phyloP scores from a whole-genome alignment of 1,140 invertebrate species.

The Drusus annulatus region DNA sequence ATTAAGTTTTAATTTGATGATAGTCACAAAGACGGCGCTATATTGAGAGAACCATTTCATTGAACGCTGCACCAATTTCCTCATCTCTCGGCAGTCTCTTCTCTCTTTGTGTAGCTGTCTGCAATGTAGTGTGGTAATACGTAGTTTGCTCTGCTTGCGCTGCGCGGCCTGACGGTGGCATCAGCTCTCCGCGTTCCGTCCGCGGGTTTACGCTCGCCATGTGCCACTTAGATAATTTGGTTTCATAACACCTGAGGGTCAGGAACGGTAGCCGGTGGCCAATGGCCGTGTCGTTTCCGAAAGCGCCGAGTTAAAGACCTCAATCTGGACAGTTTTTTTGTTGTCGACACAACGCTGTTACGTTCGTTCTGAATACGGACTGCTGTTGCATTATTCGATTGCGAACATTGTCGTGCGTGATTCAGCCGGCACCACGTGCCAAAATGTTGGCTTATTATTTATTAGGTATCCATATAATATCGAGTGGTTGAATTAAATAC shows the following conservation, averaged over 20 bases:
- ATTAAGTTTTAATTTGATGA: no score
- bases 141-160: not conserved
- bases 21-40: no score
- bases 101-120: no score
- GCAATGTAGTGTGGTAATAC: not conserved
- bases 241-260: slow-evolving; percentile 57
- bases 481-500: no score
- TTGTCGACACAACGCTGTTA: slow-evolving; percentile 22
- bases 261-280: slow-evolving; percentile 51
- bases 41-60: no score
- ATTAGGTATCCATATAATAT: no score
- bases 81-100: no score
- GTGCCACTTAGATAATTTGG: slow-evolving; percentile 24
- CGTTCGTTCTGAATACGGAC: slow-evolving; percentile 1
- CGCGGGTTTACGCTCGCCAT: slow-evolving; percentile 23
- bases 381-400: slow-evolving; percentile 2
- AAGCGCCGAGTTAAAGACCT: slow-evolving; percentile 55
- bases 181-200: not conserved
- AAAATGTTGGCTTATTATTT: no score
- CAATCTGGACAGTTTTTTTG: slow-evolving; percentile 46
- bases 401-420: slow-evolving; percentile 19
- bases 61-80: no score
- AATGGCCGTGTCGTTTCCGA: slow-evolving; percentile 52
- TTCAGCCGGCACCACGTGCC: slow-evolving; percentile 13
- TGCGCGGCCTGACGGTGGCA: no score